A percentile compares a stretch with the other conserved stretches of the same genome.
Conservation (phyloP, 2,797 vertebrate species). For the Selene dorsalis region DNA sequence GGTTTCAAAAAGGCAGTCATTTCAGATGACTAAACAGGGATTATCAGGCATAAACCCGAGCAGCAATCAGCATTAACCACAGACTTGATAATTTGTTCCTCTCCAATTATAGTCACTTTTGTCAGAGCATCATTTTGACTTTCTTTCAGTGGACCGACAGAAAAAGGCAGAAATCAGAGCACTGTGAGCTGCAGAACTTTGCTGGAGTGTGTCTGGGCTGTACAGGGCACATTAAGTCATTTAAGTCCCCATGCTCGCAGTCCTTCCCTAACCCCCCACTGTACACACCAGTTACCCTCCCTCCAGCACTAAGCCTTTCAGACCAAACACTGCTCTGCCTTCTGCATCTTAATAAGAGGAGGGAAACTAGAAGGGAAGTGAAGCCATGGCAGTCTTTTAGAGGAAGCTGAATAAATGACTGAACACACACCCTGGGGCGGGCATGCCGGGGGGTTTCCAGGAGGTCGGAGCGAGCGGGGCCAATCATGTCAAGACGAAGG, state of each 20-base stretch:
- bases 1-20: slow-evolving; percentile 64
- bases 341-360: slow-evolving; percentile 82
- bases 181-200: slow-evolving; percentile 51
- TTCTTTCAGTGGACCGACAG: slow-evolving; percentile 54
- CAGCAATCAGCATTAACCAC: slow-evolving; percentile 75
- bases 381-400: slow-evolving; percentile 81
- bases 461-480: slow-evolving; percentile 73
- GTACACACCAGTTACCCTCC: slow-evolving; percentile 62
- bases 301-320: slow-evolving; percentile 72
- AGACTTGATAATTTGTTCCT: slow-evolving; percentile 72
- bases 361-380: slow-evolving; percentile 80
- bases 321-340: slow-evolving; percentile 71
- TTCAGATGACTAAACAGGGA: slow-evolving; percentile 66
- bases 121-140: slow-evolving; percentile 63
- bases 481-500: slow-evolving; percentile 81
- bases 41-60: slow-evolving; percentile 72
- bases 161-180: slow-evolving; percentile 65
- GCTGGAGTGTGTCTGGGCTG: slow-evolving; percentile 52
- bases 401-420: slow-evolving; percentile 83
- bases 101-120: slow-evolving; percentile 75
- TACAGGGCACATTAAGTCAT: slow-evolving; percentile 72
- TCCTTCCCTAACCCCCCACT: slow-evolving; percentile 68
- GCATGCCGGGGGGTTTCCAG: slow-evolving; percentile 80
- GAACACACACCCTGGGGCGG: slow-evolving; percentile 81
- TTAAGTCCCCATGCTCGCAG: slow-evolving; percentile 64